Conservation (phyloP, 2,797 vertebrate species). For the Chaunax sp. region DNA sequence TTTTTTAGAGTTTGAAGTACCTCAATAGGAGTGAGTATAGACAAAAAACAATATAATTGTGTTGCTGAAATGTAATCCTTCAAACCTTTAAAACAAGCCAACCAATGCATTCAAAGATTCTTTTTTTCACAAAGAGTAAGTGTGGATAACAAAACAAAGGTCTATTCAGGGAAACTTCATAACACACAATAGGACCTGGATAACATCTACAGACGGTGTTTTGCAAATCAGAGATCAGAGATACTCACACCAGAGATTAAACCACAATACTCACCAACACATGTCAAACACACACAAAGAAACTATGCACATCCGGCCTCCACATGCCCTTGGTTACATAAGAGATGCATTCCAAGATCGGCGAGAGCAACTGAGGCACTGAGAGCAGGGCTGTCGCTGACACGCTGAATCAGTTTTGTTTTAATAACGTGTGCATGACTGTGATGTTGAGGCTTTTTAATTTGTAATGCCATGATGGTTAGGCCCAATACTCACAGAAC, state of each 20-base stretch:
- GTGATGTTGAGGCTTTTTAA: conserved; percentile 13
- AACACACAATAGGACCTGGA: conserved; percentile 3
- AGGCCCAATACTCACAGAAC: conserved; percentile 3
- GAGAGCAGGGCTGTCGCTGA: conserved; percentile 15
- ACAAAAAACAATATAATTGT: conserved; percentile 16
- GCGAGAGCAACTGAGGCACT: conserved; percentile 43
- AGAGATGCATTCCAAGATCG: conserved; percentile 33
- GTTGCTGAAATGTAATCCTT: neutral
- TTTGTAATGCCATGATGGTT: neutral
- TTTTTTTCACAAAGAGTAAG: neutral
- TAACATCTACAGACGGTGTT: neutral
- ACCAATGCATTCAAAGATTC: neutral
- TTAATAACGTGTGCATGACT: neutral
- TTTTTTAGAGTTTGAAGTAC: neutral
- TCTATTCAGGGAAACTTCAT: conserved; percentile 26
- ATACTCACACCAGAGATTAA: neutral
- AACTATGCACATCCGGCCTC: conserved; percentile 43
- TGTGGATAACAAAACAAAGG: conserved; percentile 20
- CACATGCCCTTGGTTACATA: conserved; percentile 50
- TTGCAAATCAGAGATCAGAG: conserved; percentile 11
- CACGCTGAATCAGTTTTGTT: conserved; percentile 9
- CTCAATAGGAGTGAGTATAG: neutral
- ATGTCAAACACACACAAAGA: conserved; percentile 1
- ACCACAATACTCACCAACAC: conserved; percentile 12
- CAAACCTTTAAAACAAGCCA: conserved; percentile 13